Evolutionary conservation across 2,888 invertebrate genomes (phyloP), one percentile per base, ranked within the genome.

Genomic region (Hymenopus coronatus): DNA sequence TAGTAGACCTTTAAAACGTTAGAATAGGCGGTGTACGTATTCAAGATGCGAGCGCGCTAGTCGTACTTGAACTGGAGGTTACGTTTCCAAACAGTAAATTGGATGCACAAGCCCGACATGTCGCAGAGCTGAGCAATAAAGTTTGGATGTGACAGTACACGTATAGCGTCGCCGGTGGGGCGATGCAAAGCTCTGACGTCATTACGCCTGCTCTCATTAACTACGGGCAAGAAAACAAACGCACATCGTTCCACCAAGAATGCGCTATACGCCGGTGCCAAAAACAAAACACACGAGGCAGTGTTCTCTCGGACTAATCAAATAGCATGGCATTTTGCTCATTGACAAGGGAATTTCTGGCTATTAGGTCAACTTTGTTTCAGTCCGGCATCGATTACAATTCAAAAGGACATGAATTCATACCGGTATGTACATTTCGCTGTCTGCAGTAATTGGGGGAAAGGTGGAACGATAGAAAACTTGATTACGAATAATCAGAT

Each of bases 171-270:
- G 54, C 54, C 54, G 54, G 54, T 28, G 84, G 30, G 84, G 84
- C 25, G 20, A 25, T 87, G 87, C 82, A 87, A 15, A 8, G 81
- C 82, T 46, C 84, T 84, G 28, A 87, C 87, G 81, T 87, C 87
- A 87, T 33, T 81, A 87, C 81, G 81, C 81, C 87, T 87, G 30
- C 87, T 82, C 87, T 87, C 87, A 87, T 87, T 87, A 87, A 87
- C 81, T 30, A 81, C 28, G 27, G 54, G 28, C 54, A 85, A 85
- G 85, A 85, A 85, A 85, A 85, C 85, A 85, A 85, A 85, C 85
- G 85, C 85, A 84, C 54, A 70, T 70, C 54, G 54, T 70, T 70
- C 54, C 8, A 70, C 54, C 54, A 70, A 70, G 54, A 70, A 70
- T 70, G 54, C 54, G 54, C 20, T 20, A 25, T 25, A 70, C 6